Percentiles rank a stretch among this genome's conserved stretches.
Conservation (phyloP, 2,888 invertebrate species). For the Macroteleia sp. region DNA sequence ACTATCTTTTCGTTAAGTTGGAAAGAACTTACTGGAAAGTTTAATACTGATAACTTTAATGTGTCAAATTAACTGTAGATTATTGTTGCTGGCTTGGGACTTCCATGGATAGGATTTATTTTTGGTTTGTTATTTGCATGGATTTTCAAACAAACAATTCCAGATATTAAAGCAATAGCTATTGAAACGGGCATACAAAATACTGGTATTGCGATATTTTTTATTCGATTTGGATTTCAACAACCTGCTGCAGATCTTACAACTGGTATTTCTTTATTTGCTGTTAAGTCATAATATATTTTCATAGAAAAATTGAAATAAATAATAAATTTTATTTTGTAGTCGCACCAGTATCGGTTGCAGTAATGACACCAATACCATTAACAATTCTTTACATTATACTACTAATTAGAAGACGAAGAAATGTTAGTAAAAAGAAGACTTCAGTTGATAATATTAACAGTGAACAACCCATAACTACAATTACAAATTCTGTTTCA, state of each 20-base stretch:
- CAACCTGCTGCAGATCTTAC: constrained; percentile 95
- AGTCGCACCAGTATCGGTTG: constrained; percentile 95
- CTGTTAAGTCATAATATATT: no score
- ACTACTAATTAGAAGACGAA: constrained; percentile 71
- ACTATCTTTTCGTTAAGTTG: no score
- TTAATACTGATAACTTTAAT: no score
- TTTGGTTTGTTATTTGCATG: constrained; percentile 88
- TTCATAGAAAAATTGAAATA: no score
- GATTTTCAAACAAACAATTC: constrained; percentile 86
- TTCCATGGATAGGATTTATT: constrained; percentile 93
- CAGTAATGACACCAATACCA: constrained; percentile 97
- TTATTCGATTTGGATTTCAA: constrained; percentile 91
- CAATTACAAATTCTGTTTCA: constrained; percentile 36
- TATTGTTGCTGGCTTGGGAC: constrained; percentile 89
- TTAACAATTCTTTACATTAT: constrained; percentile 85
- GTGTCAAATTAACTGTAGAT: no score
- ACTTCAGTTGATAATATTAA: constrained; percentile 72
- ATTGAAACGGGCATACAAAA: constrained; percentile 97
- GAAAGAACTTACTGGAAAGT: no score
- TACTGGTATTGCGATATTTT: constrained; percentile 95
- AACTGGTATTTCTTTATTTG: no score
- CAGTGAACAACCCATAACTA: constrained; percentile 28
- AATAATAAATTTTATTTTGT: constrained; percentile 69
- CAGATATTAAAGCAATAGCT: constrained; percentile 93
- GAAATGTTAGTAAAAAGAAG: constrained; percentile 66